Evolutionary conservation across 2,113 vertebrate species (phyloP), one percentile per base, ranked within the genome.

Genomic region (Vulpes lagopus): DNA sequence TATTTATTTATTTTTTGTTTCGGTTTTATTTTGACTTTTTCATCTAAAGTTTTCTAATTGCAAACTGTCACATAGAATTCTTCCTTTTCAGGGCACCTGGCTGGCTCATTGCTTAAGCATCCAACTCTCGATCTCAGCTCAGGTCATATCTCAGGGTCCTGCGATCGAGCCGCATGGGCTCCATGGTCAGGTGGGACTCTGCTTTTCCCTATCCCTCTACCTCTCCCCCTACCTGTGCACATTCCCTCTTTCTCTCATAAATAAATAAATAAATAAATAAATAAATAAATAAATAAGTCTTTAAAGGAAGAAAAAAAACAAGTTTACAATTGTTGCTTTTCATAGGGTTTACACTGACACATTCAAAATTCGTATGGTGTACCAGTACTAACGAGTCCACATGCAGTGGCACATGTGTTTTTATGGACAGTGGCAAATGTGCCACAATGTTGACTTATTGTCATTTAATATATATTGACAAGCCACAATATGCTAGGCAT

Each of bases 391-490:
- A 14, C 62, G 7, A 53, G 73, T 27, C 78, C 14, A 69, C 23
- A 81, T 3, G 4, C 27, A 60, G 67, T 25, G 55, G 8, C 62
- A 65, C 43, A 69, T 4, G 49, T 27, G 51, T 59, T 80, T 96
- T 88, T 60, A 96, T 30, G 53, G 53, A 79, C 43, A 78, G 59
- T 64, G 76, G 74, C 49, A 81, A 87, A 88, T 53, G 59, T 78
- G 35, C 12, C 84, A 84, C 82, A 60, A 59, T 14, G 62, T 49
- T 79, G 87, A 95, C 55, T 73, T 94, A 67, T 27, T 97, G 91
- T 84, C 87, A 86, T 92, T 95, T 93, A 97, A 92, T 93, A 95
- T 88, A 97, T 92, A 96, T 55, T 74, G 76, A 84, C 88, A 95
- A 91, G 82, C 71, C 94, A 90, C 65, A 49, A 78, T 79, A 71